These are phyloP conservation scores for Anoplius nigerrimus DNA, from an alignment of 2,888 invertebrate genomes.

Conservation along the genomic window DNA sequence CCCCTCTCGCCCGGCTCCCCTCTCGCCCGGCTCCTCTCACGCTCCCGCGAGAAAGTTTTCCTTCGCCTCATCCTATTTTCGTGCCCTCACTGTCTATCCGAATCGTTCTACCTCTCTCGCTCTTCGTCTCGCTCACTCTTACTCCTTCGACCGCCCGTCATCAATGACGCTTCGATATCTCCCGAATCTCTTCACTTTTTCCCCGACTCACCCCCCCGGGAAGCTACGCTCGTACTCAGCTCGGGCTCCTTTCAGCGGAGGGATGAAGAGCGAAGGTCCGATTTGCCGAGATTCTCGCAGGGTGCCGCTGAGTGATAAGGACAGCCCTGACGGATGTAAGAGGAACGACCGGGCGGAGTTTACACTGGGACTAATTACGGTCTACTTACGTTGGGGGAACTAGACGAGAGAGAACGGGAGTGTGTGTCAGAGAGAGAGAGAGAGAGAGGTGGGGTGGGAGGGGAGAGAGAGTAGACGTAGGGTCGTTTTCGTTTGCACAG, in stretches of 20 bases:
- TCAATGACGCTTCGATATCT: neutral
- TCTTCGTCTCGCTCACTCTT: no score
- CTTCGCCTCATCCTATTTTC: neutral
- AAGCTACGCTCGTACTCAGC: no score
- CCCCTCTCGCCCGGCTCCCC: neutral
- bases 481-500: no score
- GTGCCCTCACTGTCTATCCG: neutral
- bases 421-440: no score
- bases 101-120: no score
- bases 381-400: no score
- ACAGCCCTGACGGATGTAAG: conserved; percentile 46
- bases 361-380: conserved; percentile 23
- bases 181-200: conserved; percentile 1
- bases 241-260: no score
- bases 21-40: neutral
- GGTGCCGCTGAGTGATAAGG: conserved; percentile 43
- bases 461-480: no score
- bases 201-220: neutral
- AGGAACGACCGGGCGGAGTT: conserved; percentile 44
- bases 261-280: conserved; percentile 23
- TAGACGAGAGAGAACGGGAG: no score
- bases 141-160: neutral
- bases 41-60: neutral
- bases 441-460: no score
- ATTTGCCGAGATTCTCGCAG: conserved; percentile 20